These are phyloP conservation scores for Psilanteris sp. DNA, from an alignment of 1,140 invertebrate species.

Conservation along the genomic window DNA sequence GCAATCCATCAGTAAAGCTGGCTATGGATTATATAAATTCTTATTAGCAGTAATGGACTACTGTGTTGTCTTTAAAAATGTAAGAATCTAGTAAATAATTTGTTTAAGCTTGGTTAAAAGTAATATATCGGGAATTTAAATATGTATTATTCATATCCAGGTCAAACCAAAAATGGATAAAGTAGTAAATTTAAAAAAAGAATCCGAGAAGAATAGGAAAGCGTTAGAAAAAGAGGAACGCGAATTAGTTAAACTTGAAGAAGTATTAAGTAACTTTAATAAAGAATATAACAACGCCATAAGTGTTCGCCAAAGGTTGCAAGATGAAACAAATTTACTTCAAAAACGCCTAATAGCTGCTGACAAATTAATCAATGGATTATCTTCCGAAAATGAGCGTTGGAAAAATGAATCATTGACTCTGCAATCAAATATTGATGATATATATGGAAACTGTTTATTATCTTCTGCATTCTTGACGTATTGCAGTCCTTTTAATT, in stretches of 20 bases:
- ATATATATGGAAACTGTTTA: constrained; percentile 87
- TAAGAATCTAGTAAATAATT: constrained; percentile 67
- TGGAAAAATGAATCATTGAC: constrained; percentile 87
- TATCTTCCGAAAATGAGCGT: constrained; percentile 88
- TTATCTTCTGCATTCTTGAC: constrained; percentile 89
- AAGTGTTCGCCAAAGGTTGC: constrained; percentile 85
- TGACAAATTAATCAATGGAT: constrained; percentile 90
- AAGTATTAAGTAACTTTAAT: constrained; percentile 85
- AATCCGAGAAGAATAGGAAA: constrained; percentile 82
- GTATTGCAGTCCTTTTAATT: constrained; percentile 92
- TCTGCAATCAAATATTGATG: constrained; percentile 78
- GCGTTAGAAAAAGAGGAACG: constrained; percentile 88
- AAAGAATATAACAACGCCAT: constrained; percentile 88
- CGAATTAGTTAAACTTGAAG: constrained; percentile 87
- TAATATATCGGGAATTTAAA: too few relatives aligned
- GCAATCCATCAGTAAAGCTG: constrained; percentile 88
- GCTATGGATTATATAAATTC: constrained; percentile 90
- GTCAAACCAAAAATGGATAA: constrained; percentile 92
- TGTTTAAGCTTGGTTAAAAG: too few relatives aligned
- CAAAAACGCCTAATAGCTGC: constrained; percentile 89
- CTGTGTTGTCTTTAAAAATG: constrained; percentile 90
- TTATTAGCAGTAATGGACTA: constrained; percentile 92
- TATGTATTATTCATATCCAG: constrained; percentile 38
- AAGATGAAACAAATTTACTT: constrained; percentile 92
- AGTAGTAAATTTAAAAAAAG: constrained; percentile 86